phyloP scores from a whole-genome alignment of 2,113 vertebrate species.

The Pomatostomus ruficeps region DNA sequence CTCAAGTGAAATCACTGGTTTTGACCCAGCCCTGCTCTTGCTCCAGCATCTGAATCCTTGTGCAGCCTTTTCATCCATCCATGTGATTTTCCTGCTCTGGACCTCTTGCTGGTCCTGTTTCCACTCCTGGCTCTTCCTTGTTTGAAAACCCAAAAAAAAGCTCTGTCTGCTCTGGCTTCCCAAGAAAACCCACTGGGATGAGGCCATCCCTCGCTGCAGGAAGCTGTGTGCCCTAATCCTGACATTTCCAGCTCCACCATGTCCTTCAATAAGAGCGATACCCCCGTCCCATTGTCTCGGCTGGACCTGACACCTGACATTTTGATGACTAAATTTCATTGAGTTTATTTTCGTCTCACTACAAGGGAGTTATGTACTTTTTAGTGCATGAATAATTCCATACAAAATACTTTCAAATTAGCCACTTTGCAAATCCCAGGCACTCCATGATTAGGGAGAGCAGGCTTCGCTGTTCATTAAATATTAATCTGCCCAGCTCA shows the following conservation, averaged over 20 bases:
- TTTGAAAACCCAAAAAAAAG: neutral
- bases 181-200: neutral
- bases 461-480: slow-evolving; percentile 35
- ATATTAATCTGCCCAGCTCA: slow-evolving; percentile 23
- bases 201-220: neutral
- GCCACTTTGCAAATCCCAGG: slow-evolving; percentile 43
- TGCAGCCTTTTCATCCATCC: neutral
- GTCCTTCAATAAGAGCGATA: neutral
- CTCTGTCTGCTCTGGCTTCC: neutral
- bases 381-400: slow-evolving; percentile 42
- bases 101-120: neutral
- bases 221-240: neutral
- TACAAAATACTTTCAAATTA: slow-evolving; percentile 33
- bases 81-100: neutral
- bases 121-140: neutral
- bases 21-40: neutral
- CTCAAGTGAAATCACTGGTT: neutral
- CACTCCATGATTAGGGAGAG: slow-evolving; percentile 34
- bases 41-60: neutral
- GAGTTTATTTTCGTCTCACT: neutral
- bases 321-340: neutral
- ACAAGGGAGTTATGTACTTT: neutral
- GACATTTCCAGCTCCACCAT: neutral
- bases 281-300: fast-evolving
- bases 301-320: neutral